Evolutionary conservation across 2,113 vertebrate species (phyloP), one percentile per base, ranked within the genome.

Genomic region (Bos javanicus): DNA sequence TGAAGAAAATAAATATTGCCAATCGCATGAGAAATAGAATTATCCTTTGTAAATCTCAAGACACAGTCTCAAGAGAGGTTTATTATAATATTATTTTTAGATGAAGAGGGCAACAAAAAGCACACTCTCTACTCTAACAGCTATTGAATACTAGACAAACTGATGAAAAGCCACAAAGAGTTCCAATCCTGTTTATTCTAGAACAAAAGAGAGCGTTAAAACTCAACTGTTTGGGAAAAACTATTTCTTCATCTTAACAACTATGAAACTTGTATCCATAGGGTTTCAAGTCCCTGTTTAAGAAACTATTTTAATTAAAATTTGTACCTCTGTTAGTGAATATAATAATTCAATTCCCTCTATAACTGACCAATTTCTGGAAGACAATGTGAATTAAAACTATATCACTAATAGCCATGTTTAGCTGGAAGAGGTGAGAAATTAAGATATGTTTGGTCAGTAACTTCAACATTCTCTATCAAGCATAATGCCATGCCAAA

Each of bases 41-140:
- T 62, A 48, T 54, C n/a, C 81, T 97, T 94, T 98, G 71, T 97
- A 97, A 95, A 71, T 95, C 93, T 96, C 90, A 93, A 98, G 91
- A 96, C 71, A 96, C 25, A 17, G n/a, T 94, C 96, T 96, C 95
- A 84, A 93, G 62, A 96, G 89, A 95, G 33, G 54, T 92, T 97
- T 95, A 88, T 97, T 97, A 78, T 85, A 91, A 87, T 85, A 95
- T 88, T 95, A 96, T 97, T 95, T 97, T 97, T 98, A 97, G 95
- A 96, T 95, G 56, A 90, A 90, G 76, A 87, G 74, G 59, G 7
- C 59, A 90, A 88, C 30, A 1, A 67, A 91, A 91, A 88, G 21
- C 64, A 92, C 21, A 92, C 50, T 85, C 25, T 33, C n/a, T 97
- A 88, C 86, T 90, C 7, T 39, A 93, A 10, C 28, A 95, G 71